Evolutionary conservation across 2,113 vertebrate species (phyloP), one percentile per base, ranked within the genome.

Genomic region (Psittacula cyanocephala): DNA sequence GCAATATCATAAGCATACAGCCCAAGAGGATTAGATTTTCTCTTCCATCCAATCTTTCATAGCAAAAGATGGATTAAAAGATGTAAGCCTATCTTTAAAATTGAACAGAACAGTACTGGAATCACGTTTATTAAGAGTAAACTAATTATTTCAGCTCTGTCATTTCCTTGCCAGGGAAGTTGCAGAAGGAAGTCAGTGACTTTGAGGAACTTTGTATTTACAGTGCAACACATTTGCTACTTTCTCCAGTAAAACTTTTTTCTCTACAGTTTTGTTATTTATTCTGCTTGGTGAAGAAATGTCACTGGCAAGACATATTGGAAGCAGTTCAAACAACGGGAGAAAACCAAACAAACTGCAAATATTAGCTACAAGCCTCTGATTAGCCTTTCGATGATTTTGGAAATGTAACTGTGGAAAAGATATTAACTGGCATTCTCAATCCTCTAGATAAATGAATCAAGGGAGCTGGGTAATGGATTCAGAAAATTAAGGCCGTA

Each of bases 281-380:
- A 86, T 88, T 94, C 86, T 95, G 47, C 65, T 55, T 83, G 24
- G 24, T 86, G 82, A 81, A 91, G 89, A 96, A 96, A 96, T 96
- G 90, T 91, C 92, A 95, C 64, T 86, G 91, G 93, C 82, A 96
- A 90, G 79, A 91, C 69, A 64, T 55, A 75, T 28, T 96, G 88
- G 90, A 96, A 93, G 76, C 76, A 75, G 88, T 93, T 96, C 95
- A 96, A 91, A 95, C 87, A 95, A 88, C 33, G 64, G 76, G 55
- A 96, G 89, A 89, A 96, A 96, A 95, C 93, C 91, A 95, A 97
- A 92, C 82, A 95, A 94, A 91, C 85, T 0, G 0, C 91, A 94
- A 88, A 94, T 96, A 96, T 95, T 95, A 96, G 93, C 91, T 96
- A 91, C 85, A 90, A 90, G 93, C 81, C 88, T 70, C 84, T 96